Conservation (phyloP, 2,888 invertebrate species). For the Morpho deidamia region DNA sequence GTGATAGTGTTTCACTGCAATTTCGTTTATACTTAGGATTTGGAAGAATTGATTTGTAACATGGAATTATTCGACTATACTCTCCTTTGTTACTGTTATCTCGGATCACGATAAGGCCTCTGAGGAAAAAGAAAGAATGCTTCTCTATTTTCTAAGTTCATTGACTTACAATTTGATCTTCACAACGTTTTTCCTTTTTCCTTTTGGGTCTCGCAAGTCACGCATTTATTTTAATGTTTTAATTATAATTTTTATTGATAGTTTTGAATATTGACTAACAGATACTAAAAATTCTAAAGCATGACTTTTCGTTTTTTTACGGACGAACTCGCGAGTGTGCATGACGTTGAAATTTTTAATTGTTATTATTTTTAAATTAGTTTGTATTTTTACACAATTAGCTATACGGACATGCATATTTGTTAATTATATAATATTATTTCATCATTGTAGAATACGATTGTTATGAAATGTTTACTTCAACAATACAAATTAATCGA, state of each 20-base stretch:
- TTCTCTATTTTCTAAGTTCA: slow-evolving; percentile 48
- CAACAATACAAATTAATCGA: slow-evolving; percentile 51
- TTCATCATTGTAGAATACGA: slow-evolving; percentile 35
- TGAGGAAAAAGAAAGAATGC: slow-evolving; percentile 60
- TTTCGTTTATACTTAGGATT: slow-evolving; percentile 47
- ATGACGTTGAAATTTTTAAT: slow-evolving; percentile 51
- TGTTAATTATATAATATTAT: slow-evolving; percentile 32
- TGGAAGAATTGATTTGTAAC: slow-evolving; percentile 41
- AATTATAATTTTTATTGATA: slow-evolving; percentile 29
- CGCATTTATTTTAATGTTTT: slow-evolving; percentile 32
- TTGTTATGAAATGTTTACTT: slow-evolving; percentile 64
- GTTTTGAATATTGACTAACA: slow-evolving; percentile 75
- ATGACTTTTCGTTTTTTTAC: slow-evolving; percentile 62
- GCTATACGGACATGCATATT: slow-evolving; percentile 59
- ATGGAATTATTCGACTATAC: slow-evolving; percentile 32
- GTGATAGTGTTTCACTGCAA: slow-evolving; percentile 57
- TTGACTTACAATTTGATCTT: slow-evolving; percentile 47
- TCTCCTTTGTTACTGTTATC: slow-evolving; percentile 29
- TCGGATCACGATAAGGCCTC: slow-evolving; percentile 43
- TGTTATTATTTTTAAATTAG: slow-evolving; percentile 35
- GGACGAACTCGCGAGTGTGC: slow-evolving; percentile 71
- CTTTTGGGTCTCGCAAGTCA: slow-evolving; percentile 46
- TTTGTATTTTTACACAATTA: slow-evolving; percentile 29
- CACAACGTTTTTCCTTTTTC: slow-evolving; percentile 60
- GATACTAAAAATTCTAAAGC: slow-evolving; percentile 72